Evolutionary conservation across 2,797 vertebrate species (phyloP).

Genomic region (Numenius phaeopus): DNA sequence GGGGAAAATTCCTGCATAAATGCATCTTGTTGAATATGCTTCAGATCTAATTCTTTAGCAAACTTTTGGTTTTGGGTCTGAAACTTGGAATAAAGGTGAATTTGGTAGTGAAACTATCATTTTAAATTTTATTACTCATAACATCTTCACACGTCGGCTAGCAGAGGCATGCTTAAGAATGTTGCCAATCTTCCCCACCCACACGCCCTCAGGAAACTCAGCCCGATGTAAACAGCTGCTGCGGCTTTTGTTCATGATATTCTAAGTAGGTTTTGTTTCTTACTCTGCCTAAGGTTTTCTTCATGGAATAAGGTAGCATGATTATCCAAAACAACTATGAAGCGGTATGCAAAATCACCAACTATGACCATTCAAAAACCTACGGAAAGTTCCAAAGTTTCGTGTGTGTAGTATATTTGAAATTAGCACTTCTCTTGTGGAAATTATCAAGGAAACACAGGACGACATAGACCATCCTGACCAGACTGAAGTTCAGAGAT

Average conservation of each 20-base stretch:
- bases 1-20: not conserved
- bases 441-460: not conserved
- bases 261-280: not conserved
- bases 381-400: not conserved
- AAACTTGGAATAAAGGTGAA: not conserved
- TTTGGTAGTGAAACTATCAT: not conserved
- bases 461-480: not conserved
- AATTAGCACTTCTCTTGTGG: not conserved
- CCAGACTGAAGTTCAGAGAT: not conserved
- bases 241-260: not conserved
- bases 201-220: not conserved
- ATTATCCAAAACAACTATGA: not conserved
- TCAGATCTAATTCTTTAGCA: not conserved
- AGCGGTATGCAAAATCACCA: not conserved
- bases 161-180: constrained; percentile 57
- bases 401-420: not conserved
- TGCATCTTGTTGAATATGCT: not conserved
- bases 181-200: constrained; percentile 16
- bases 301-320: not conserved
- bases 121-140: not conserved
- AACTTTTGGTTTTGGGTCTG: not conserved
- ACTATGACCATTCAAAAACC: not conserved
- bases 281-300: not conserved
- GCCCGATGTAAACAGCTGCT: constrained; percentile 4
- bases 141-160: not conserved